Evolutionary conservation across 2,113 vertebrate species (phyloP).

Genomic region (Perccottus glenii): DNA sequence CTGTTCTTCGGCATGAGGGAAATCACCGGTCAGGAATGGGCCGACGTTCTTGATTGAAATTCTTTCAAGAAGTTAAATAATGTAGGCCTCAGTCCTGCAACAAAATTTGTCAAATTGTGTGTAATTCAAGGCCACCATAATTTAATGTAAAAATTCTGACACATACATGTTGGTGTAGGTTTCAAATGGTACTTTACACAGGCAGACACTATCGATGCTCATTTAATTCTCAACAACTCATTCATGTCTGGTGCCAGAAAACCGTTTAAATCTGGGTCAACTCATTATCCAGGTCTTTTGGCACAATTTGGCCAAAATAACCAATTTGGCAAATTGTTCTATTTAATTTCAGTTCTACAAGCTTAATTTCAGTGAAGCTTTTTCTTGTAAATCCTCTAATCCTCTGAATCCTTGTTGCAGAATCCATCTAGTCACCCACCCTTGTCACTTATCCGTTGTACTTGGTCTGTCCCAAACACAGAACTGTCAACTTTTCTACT

Average conservation of each 20-base stretch:
- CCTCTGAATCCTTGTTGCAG: constrained; percentile 51
- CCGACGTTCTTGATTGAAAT: constrained; percentile 24
- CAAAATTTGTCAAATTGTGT: constrained; percentile 3
- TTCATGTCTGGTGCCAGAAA: constrained; percentile 7
- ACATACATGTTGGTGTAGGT: not conserved
- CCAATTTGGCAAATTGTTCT: constrained; percentile 69
- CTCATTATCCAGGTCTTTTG: not conserved
- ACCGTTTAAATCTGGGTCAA: constrained; percentile 16
- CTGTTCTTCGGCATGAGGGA: constrained; percentile 77
- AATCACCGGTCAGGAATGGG: constrained; percentile 40
- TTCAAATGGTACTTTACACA: constrained; percentile 44
- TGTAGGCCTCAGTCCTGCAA: constrained; percentile 49
- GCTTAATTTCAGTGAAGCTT: constrained; percentile 70
- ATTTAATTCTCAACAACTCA: constrained; percentile 37
- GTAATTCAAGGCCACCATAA: not conserved
- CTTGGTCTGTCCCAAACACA: constrained; percentile 54
- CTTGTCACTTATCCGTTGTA: constrained; percentile 26
- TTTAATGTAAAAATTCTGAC: not conserved
- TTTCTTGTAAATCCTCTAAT: constrained; percentile 70
- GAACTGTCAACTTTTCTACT: too few species aligned
- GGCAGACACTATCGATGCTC: constrained; percentile 34
- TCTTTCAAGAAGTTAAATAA: not conserved
- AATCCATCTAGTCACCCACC: constrained; percentile 49
- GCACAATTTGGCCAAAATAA: constrained; percentile 28
- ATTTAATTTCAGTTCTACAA: constrained; percentile 69